A percentile compares a stretch with the other conserved stretches of the same genome.
phyloP scores from a whole-genome alignment of 2,888 invertebrate species.

The Apeira syringaria region DNA sequence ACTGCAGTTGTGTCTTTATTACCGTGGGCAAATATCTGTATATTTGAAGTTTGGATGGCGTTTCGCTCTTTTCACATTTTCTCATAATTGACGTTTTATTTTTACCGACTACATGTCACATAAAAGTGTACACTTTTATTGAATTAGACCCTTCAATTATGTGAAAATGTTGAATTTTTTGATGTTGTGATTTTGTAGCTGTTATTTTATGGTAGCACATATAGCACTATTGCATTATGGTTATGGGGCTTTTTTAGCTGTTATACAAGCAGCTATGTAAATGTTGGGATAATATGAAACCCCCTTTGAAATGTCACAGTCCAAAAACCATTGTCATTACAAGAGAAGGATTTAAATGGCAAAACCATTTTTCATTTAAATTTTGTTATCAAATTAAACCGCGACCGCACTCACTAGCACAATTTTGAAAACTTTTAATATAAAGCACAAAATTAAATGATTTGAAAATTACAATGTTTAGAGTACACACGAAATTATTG shows the following conservation, averaged over 20 bases:
- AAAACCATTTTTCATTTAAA: too few relatives aligned
- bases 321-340: too few relatives aligned
- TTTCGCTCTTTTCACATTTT: conserved; percentile 31
- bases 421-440: not conserved
- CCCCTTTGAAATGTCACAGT: not conserved
- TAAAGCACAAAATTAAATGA: conserved; percentile 5
- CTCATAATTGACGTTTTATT: conserved; percentile 31
- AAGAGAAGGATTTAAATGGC: too few relatives aligned
- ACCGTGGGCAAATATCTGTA: conserved; percentile 30
- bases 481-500: conserved; percentile 8
- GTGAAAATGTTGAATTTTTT: conserved; percentile 25
- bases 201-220: conserved; percentile 60
- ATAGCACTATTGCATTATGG: conserved; percentile 65
- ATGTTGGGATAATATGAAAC: conserved; percentile 1
- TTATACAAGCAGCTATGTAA: conserved; percentile 15
- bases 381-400: conserved; percentile 1
- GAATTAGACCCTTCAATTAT: conserved; percentile 2
- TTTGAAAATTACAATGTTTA: conserved; percentile 12
- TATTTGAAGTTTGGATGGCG: conserved; percentile 32
- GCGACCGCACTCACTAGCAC: conserved; percentile 12
- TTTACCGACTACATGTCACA: too few relatives aligned
- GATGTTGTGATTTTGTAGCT: conserved; percentile 51
- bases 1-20: conserved; percentile 29
- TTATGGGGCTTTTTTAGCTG: conserved; percentile 60
- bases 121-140: too few relatives aligned